phyloP scores from a whole-genome alignment of 1,140 invertebrate species.

The Magallana gigas region DNA sequence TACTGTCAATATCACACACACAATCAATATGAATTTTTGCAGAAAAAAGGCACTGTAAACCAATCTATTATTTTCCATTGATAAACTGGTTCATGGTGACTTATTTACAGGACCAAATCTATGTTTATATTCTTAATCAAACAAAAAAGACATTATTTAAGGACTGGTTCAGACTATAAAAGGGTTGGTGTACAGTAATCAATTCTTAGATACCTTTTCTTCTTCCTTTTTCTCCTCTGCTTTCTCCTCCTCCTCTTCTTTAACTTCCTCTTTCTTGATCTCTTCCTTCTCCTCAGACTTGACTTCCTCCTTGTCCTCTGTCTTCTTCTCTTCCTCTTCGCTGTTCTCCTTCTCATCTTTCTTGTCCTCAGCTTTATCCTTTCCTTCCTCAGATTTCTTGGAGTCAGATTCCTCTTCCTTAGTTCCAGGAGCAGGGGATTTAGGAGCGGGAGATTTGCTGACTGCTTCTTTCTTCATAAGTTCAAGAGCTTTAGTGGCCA shows the following conservation, averaged over 20 bases:
- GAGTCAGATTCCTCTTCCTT: slow-evolving; percentile 55
- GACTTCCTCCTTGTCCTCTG: slow-evolving; percentile 68
- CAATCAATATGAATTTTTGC: too few species aligned
- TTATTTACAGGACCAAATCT: too few species aligned
- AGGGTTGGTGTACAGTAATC: background rate
- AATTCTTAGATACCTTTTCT: background rate
- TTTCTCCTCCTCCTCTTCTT: slow-evolving; percentile 73
- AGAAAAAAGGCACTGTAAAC: too few species aligned
- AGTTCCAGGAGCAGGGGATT: slow-evolving; percentile 60
- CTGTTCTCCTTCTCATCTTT: slow-evolving; percentile 61
- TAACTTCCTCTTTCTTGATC: slow-evolving; percentile 71
- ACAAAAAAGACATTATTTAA: background rate
- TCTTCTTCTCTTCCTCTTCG: slow-evolving; percentile 62
- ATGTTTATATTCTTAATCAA: background rate
- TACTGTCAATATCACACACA: too few species aligned
- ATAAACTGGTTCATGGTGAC: too few species aligned
- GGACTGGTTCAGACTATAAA: background rate
- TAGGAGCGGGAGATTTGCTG: slow-evolving; percentile 82
- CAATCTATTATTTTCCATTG: too few species aligned
- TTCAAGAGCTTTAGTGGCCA: slow-evolving; percentile 87
- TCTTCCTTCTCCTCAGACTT: slow-evolving; percentile 67
- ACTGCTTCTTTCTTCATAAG: slow-evolving; percentile 80
- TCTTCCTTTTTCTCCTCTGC: slow-evolving; percentile 43
- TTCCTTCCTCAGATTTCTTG: slow-evolving; percentile 51
- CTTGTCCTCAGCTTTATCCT: slow-evolving; percentile 80